phyloP scores from a whole-genome alignment of 2,888 invertebrate genomes.

The Cremastobaeus sp. region DNA sequence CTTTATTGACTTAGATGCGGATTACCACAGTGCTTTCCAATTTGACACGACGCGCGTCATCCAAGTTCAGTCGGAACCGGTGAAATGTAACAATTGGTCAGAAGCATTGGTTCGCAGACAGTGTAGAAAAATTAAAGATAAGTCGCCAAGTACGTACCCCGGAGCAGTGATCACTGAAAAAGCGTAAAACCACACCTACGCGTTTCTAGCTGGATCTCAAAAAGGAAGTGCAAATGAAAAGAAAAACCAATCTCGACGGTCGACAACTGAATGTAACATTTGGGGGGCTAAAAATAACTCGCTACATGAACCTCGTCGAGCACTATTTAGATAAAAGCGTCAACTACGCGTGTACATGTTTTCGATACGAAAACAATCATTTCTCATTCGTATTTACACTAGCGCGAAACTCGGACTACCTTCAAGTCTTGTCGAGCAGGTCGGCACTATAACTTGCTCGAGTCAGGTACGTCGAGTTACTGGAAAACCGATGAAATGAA shows the following conservation, averaged over 20 bases:
- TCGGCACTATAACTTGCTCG: constrained; percentile 34
- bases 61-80: constrained; percentile 2
- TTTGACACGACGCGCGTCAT: not conserved
- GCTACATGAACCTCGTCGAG: constrained; percentile 23
- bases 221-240: not conserved
- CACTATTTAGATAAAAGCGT: constrained; percentile 22
- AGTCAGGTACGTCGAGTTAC: constrained; percentile 33
- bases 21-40: not conserved
- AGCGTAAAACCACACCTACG: not conserved
- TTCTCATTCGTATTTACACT: constrained; percentile 24
- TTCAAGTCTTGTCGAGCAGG: not conserved
- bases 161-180: constrained; percentile 1
- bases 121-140: constrained; percentile 25
- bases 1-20: constrained; percentile 14
- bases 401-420: not conserved
- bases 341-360: constrained; percentile 16
- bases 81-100: constrained; percentile 37
- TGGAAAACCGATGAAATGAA: not conserved
- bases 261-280: not conserved
- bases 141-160: constrained; percentile 18
- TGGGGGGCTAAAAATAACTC: not conserved
- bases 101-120: constrained; percentile 37
- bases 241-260: not conserved
- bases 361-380: constrained; percentile 47
- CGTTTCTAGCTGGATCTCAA: not conserved